Conservation (phyloP, 2,113 vertebrate genomes). For the Cyprinodon brontotheroides region DNA sequence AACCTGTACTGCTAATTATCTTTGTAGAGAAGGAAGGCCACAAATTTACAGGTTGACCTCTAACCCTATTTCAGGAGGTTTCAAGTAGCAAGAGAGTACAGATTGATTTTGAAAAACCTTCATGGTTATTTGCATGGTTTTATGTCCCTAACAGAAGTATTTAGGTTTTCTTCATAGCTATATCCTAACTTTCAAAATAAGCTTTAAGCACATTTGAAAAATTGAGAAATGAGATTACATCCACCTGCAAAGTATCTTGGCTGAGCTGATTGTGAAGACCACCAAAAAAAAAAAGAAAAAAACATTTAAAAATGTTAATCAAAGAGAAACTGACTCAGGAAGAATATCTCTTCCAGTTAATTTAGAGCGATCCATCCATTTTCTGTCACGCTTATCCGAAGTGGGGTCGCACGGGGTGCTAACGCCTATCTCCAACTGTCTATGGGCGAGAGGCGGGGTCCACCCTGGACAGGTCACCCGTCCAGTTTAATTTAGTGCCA, state of each 20-base stretch:
- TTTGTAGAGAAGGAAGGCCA: slow-evolving; percentile 41
- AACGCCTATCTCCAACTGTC: too few species aligned
- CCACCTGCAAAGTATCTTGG: slow-evolving; percentile 22
- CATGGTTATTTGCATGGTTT: not conserved
- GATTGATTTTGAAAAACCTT: slow-evolving; percentile 35
- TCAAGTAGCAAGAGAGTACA: slow-evolving; percentile 24
- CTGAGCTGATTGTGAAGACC: slow-evolving; percentile 9
- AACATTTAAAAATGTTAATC: slow-evolving; percentile 20
- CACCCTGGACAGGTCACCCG: too few species aligned
- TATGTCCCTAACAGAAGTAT: slow-evolving; percentile 25
- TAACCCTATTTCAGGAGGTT: not conserved
- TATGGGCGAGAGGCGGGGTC: too few species aligned
- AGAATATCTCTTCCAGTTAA: slow-evolving; percentile 6
- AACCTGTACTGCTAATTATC: slow-evolving; percentile 56
- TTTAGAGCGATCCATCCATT: slow-evolving; percentile 5
- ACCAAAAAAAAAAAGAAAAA: not conserved
- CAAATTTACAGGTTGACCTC: slow-evolving; percentile 10
- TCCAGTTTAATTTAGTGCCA: not conserved
- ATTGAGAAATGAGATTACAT: slow-evolving; percentile 7
- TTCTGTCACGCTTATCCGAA: too few species aligned
- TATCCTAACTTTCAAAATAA: slow-evolving; percentile 13
- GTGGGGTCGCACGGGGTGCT: too few species aligned
- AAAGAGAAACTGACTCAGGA: slow-evolving; percentile 29
- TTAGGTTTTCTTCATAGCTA: slow-evolving; percentile 4
- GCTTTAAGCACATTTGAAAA: not conserved